A percentile compares a stretch with the other conserved stretches of the same genome.
Evolutionary conservation across 2,888 invertebrate genomes (phyloP).

Genomic region (Drosophila phalerata): DNA sequence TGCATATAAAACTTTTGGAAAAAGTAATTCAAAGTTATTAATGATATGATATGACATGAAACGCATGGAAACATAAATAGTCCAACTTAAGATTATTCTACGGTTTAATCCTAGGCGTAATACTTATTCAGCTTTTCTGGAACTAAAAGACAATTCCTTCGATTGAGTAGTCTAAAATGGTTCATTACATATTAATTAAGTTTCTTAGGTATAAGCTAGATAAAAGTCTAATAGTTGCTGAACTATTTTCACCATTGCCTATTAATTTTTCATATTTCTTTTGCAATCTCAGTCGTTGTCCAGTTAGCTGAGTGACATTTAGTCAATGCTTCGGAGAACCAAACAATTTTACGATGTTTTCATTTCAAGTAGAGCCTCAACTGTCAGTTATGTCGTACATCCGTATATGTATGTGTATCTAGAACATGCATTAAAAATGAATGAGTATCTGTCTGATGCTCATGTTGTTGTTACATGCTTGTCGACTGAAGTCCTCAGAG

Average conservation of each 20-base stretch:
- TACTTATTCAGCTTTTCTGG: too few relatives aligned
- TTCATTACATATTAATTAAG: too few relatives aligned
- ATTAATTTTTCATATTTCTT: neutral
- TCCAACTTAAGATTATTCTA: too few relatives aligned
- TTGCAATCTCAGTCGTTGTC: neutral
- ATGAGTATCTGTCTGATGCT: conserved; percentile 45
- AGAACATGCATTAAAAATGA: conserved; percentile 50
- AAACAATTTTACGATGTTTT: conserved; percentile 10
- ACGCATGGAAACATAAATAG: too few relatives aligned
- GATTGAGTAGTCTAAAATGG: too few relatives aligned
- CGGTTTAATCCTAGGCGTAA: too few relatives aligned
- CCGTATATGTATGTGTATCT: neutral
- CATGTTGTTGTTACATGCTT: conserved; percentile 32
- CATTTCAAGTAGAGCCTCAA: conserved; percentile 4
- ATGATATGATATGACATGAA: too few relatives aligned
- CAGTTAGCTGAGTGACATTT: neutral
- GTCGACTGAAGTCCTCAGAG: conserved; percentile 3
- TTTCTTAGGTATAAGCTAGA: too few relatives aligned
- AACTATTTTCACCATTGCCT: neutral
- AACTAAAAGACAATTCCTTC: too few relatives aligned
- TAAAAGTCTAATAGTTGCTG: neutral
- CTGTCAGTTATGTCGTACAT: neutral
- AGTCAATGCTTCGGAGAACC: neutral
- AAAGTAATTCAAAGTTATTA: too few relatives aligned
- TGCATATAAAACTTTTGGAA: neutral